These are phyloP conservation scores for Baccha elongata DNA, from an alignment of 2,888 invertebrate genomes.

Conservation along the genomic window DNA sequence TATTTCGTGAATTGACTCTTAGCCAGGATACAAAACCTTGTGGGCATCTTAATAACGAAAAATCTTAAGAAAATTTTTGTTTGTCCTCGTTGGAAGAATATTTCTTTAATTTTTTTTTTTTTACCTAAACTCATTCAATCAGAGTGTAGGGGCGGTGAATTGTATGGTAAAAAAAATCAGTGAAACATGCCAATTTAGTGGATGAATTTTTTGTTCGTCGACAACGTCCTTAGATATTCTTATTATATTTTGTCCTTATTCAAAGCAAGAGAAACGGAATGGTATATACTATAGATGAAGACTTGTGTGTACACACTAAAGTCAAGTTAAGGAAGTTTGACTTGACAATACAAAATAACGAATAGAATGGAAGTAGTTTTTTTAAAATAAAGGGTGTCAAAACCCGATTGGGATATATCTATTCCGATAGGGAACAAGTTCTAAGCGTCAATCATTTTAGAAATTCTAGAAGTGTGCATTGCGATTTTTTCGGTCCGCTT, in stretches of 20 bases:
- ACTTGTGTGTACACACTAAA: neutral
- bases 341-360: neutral
- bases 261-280: neutral
- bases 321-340: neutral
- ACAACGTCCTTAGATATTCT: neutral
- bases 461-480: too few species aligned
- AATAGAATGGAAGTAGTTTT: neutral
- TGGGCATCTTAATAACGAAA: slow-evolving; percentile 46
- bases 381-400: too few species aligned
- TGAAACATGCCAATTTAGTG: slow-evolving; percentile 48
- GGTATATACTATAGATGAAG: too few species aligned
- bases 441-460: too few species aligned
- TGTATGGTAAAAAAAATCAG: slow-evolving; percentile 37
- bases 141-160: neutral
- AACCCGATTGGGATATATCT: too few species aligned
- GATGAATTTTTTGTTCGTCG: slow-evolving; percentile 4
- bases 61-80: slow-evolving; percentile 16
- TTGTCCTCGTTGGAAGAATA: slow-evolving; percentile 9
- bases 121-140: neutral
- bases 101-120: neutral
- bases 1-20: slow-evolving; percentile 14
- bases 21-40: slow-evolving; percentile 6
- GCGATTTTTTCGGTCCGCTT: too few species aligned
- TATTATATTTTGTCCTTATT: neutral
- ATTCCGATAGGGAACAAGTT: too few species aligned